Conservation (phyloP, 2,113 vertebrate species). For the Morone chrysops region DNA sequence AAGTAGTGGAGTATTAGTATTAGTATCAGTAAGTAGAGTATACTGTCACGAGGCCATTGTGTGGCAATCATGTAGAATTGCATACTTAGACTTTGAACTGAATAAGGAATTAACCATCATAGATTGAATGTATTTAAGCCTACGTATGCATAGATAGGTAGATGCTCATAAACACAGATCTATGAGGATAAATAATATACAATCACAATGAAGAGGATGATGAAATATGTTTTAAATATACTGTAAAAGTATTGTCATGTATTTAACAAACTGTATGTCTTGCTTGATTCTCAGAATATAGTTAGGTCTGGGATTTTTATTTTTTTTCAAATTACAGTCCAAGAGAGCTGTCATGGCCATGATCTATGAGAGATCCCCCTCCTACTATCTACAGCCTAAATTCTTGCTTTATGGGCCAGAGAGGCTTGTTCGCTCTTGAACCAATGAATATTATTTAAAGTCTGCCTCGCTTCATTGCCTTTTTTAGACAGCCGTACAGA, state of each 20-base stretch:
- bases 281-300: background rate
- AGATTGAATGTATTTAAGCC: too few species aligned
- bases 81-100: too few species aligned
- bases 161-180: background rate
- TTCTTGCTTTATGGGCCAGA: constrained; percentile 9
- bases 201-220: background rate
- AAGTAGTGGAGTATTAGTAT: too few species aligned
- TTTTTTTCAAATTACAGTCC: background rate
- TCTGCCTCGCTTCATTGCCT: constrained; percentile 27
- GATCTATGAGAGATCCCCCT: constrained; percentile 8
- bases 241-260: background rate
- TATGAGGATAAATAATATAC: background rate
- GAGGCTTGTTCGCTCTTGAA: constrained; percentile 10
- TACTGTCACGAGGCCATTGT: too few species aligned
- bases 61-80: too few species aligned
- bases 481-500: constrained; percentile 14
- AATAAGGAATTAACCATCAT: too few species aligned
- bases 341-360: background rate
- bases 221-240: background rate
- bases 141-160: too few species aligned
- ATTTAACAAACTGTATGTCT: background rate
- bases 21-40: too few species aligned
- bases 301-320: background rate
- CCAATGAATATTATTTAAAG: constrained; percentile 38
- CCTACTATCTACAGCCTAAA: background rate